A percentile compares a stretch with the other conserved stretches of the same genome.
These are phyloP conservation scores for Drosophila trapezifrons DNA, from an alignment of 1,140 invertebrate genomes.

Conservation along the genomic window DNA sequence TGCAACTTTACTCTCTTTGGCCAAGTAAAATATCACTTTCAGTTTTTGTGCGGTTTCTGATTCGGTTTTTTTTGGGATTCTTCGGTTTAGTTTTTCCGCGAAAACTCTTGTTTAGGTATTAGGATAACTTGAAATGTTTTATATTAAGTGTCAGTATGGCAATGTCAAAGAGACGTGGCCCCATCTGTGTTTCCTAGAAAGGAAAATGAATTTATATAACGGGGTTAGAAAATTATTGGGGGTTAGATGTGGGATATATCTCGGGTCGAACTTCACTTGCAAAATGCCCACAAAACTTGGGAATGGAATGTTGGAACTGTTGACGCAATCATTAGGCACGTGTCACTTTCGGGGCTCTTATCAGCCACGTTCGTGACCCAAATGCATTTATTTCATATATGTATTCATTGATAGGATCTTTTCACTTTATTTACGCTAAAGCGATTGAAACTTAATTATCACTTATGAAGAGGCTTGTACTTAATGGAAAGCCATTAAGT, in stretches of 20 bases:
- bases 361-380: conserved; percentile 33
- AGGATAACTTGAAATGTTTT: conserved; percentile 62
- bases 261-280: conserved; percentile 52
- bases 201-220: conserved; percentile 31
- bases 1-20: conserved; percentile 13
- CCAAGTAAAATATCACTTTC: conserved; percentile 26
- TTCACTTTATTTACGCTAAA: conserved; percentile 9
- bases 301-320: neutral
- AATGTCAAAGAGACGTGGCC: conserved; percentile 81
- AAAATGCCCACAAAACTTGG: conserved; percentile 32
- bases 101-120: conserved; percentile 30
- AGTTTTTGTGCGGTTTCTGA: conserved; percentile 2
- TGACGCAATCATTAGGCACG: conserved; percentile 16
- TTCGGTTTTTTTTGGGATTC: conserved; percentile 16
- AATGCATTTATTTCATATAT: conserved; percentile 9
- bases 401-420: conserved; percentile 22
- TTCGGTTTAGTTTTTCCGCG: conserved; percentile 37
- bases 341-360: conserved; percentile 13
- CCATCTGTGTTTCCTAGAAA: conserved; percentile 76
- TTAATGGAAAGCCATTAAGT: conserved; percentile 27
- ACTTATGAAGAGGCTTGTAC: conserved; percentile 5
- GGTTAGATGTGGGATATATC: neutral
- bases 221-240: conserved; percentile 12
- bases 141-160: conserved; percentile 80
- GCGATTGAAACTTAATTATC: conserved; percentile 3